Percentiles rank a stretch among this genome's conserved stretches.
phyloP scores from a whole-genome alignment of 2,888 invertebrate species.

The Lycaena phlaeas region DNA sequence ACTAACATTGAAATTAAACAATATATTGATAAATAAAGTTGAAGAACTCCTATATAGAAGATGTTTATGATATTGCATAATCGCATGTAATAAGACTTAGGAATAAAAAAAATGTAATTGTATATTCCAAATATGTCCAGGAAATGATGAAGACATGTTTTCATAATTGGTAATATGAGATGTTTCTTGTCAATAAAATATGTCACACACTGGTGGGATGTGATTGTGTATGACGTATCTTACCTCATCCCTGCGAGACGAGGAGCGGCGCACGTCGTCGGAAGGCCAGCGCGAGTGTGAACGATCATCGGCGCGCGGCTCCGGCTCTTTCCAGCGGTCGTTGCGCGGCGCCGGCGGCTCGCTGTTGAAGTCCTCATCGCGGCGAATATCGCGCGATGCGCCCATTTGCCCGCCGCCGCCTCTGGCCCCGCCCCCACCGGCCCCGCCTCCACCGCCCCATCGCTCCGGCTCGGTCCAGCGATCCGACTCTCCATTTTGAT shows the following conservation, averaged over 20 bases:
- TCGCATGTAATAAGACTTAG: too few relatives aligned
- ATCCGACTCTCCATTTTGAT: slow-evolving; percentile 68
- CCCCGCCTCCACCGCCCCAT: slow-evolving; percentile 42
- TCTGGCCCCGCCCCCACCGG: slow-evolving; percentile 25
- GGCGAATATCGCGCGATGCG: slow-evolving; percentile 36
- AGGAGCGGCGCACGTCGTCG: slow-evolving; percentile 60
- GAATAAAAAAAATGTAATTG: too few relatives aligned
- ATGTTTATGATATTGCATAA: too few relatives aligned
- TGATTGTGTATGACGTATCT: too few relatives aligned
- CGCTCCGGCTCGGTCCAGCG: slow-evolving; percentile 65
- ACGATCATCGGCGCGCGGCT: slow-evolving; percentile 55
- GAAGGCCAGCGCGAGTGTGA: slow-evolving; percentile 54
- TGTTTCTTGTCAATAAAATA: too few relatives aligned
- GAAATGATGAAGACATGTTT: too few relatives aligned
- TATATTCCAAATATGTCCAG: too few relatives aligned
- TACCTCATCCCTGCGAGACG: slow-evolving; percentile 62
- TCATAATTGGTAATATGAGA: too few relatives aligned
- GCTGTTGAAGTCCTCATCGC: slow-evolving; percentile 38
- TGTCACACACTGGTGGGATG: too few relatives aligned
- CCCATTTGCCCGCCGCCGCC: slow-evolving; percentile 36
- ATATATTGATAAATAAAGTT: too few relatives aligned
- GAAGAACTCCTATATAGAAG: too few relatives aligned
- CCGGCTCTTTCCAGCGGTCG: slow-evolving; percentile 77
- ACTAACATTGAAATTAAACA: too few relatives aligned
- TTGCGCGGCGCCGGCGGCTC: slow-evolving; percentile 68